Evolutionary conservation across 1,140 invertebrate species (phyloP).

Genomic region (Penaeus chinensis): DNA sequence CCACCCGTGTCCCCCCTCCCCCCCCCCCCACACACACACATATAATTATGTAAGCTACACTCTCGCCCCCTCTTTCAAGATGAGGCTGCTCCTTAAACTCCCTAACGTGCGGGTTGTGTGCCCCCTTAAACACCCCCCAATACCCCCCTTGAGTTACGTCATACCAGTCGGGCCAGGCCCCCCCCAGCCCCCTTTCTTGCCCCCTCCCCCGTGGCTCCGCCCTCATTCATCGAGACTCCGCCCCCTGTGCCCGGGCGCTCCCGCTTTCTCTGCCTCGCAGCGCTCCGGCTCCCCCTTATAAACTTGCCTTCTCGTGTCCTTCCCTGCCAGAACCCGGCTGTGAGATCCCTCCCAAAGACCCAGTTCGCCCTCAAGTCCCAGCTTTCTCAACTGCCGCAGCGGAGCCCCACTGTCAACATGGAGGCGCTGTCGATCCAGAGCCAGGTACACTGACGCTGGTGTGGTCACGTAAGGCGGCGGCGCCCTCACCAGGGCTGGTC

Average conservation of each 20-base stretch:
- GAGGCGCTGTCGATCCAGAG: conserved; percentile 48
- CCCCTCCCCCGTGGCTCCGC: too few relatives aligned
- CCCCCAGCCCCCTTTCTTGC: too few relatives aligned
- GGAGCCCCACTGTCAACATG: conserved; percentile 24
- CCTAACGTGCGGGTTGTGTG: too few relatives aligned
- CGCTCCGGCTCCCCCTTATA: neutral
- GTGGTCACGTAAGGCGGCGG: neutral
- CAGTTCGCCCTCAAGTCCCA: conserved; percentile 40
- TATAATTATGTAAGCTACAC: too few relatives aligned
- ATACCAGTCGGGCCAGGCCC: too few relatives aligned
- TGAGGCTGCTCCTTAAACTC: too few relatives aligned
- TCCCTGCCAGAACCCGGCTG: conserved; percentile 46
- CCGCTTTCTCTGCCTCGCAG: neutral
- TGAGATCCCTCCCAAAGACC: conserved; percentile 52
- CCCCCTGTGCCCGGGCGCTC: neutral
- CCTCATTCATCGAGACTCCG: too few relatives aligned
- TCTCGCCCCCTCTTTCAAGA: too few relatives aligned
- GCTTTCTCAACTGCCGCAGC: conserved; percentile 29
- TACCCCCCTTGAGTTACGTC: too few relatives aligned
- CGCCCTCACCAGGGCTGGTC: neutral
- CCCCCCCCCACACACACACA: too few relatives aligned
- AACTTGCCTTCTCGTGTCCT: conserved; percentile 3
- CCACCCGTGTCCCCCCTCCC: too few relatives aligned
- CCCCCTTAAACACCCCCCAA: too few relatives aligned
- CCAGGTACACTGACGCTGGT: conserved; percentile 48